Evolutionary conservation across 2,113 vertebrate species (phyloP), one percentile per base, ranked within the genome.

Genomic region (Embiotoca jacksoni): DNA sequence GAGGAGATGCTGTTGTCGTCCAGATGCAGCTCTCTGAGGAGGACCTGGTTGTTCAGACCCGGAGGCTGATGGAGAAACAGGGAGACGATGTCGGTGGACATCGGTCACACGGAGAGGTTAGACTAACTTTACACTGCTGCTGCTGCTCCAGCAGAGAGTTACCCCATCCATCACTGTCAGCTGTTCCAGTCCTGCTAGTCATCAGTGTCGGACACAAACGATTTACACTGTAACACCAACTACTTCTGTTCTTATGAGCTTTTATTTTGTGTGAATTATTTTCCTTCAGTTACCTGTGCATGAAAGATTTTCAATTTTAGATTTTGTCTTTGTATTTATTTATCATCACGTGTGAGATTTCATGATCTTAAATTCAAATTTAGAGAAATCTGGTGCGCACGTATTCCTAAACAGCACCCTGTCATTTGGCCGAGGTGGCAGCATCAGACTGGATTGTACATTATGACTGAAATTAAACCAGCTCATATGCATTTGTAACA

Each of bases 1-100:
- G 93, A 70, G 61, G 93, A 95, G 90, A 99, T 93, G 84, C 87
- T 97, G 91, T 99, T 99, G 93, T 98, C 96, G 71, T 97, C 95
- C 77, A 99, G 92, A 78, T 89, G 89, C 1, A 99, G 85, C 79
- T 97, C 96, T 93, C 94, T 94, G 90, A 99, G 92, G 9, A 99
- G 94, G 83, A 99, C 96, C 31, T 98, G 98, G 93, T 99, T 96
- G 78, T 91, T 89, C 83, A 99, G 87, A 36, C 78, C 71, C 54
- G 97, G 96, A 85, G 93, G 78, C 98, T 97, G 89, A 81, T 0
- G 66, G 59, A 83, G 23, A 65, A 72, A 87, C 60, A 9, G 54
- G 57, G 65, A 14, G 44, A 64, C 69, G 76, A 7, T 64, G 82
- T 85, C 69, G 82, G 67, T n/a, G 65, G 65, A 32, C 75, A 37